Evolutionary conservation across 1,140 invertebrate genomes (phyloP).

Genomic region (Drosophila cardini): DNA sequence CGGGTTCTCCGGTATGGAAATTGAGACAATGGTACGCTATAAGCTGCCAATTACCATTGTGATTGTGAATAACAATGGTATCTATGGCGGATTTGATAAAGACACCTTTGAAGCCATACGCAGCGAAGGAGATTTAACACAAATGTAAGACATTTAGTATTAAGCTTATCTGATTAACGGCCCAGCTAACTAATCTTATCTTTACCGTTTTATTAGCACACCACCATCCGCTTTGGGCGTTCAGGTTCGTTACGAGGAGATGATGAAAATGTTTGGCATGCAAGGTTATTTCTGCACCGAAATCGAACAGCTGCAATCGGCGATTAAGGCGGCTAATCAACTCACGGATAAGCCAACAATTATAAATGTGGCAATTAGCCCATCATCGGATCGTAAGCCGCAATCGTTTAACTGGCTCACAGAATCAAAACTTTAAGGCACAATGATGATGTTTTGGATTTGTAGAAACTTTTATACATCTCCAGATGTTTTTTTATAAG

Average conservation of each 20-base stretch:
- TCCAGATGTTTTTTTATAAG: constrained; percentile 40
- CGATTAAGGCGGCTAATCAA: constrained; percentile 88
- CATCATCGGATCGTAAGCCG: constrained; percentile 94
- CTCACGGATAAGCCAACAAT: constrained; percentile 91
- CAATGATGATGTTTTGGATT: background rate
- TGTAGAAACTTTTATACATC: background rate
- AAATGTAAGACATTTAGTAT: constrained; percentile 86
- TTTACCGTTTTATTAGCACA: constrained; percentile 86
- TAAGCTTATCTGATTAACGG: constrained; percentile 49
- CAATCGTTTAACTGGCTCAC: constrained; percentile 97
- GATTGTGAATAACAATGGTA: constrained; percentile 98
- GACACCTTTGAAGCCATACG: constrained; percentile 90
- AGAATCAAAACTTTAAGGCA: constrained; percentile 92
- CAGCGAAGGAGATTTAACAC: constrained; percentile 87
- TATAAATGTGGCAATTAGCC: constrained; percentile 96
- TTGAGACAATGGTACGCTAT: constrained; percentile 98
- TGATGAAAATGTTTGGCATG: constrained; percentile 93
- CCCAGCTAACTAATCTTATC: constrained; percentile 52
- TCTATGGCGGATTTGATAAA: constrained; percentile 93
- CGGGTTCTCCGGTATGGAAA: constrained; percentile 98
- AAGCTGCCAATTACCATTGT: constrained; percentile 95
- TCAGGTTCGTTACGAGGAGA: constrained; percentile 94
- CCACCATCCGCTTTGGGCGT: constrained; percentile 92
- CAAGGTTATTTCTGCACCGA: constrained; percentile 92
- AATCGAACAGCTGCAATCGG: constrained; percentile 89